Evolutionary conservation across 2,797 vertebrate genomes (phyloP).

Genomic region (Rhabdomys pumilio): DNA sequence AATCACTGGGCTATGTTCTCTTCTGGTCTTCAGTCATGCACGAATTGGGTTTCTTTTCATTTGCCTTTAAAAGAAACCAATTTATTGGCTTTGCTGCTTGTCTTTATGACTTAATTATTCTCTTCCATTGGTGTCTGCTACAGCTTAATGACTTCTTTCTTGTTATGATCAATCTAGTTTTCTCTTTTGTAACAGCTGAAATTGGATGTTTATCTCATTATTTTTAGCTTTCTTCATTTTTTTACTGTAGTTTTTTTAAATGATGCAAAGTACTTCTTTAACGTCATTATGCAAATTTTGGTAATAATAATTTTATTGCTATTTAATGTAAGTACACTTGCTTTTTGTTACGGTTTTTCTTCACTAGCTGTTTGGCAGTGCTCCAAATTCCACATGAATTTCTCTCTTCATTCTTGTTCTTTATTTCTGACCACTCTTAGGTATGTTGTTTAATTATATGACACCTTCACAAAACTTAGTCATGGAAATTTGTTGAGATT

Average conservation of each 20-base stretch:
- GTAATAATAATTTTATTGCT: neutral
- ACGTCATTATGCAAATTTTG: neutral
- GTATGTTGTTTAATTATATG: neutral
- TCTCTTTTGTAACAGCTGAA: neutral
- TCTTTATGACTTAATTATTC: neutral
- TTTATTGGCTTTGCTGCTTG: neutral
- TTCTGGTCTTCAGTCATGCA: neutral
- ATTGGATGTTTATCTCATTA: neutral
- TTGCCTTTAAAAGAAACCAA: neutral
- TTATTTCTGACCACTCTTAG: neutral
- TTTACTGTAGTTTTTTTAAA: neutral
- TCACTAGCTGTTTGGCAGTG: neutral
- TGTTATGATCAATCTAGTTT: neutral
- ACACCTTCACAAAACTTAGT: neutral
- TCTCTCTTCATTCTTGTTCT: neutral
- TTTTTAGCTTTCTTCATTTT: neutral
- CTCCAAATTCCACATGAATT: neutral
- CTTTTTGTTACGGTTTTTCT: neutral
- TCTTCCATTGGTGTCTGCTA: neutral
- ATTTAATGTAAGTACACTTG: neutral
- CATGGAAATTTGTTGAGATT: slow-evolving; percentile 15
- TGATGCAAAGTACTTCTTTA: neutral
- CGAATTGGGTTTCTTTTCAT: neutral
- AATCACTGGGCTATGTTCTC: neutral
- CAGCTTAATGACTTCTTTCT: neutral